These are phyloP conservation scores for Uloborus diversus DNA, from an alignment of 1,140 invertebrate genomes.

Conservation along the genomic window DNA sequence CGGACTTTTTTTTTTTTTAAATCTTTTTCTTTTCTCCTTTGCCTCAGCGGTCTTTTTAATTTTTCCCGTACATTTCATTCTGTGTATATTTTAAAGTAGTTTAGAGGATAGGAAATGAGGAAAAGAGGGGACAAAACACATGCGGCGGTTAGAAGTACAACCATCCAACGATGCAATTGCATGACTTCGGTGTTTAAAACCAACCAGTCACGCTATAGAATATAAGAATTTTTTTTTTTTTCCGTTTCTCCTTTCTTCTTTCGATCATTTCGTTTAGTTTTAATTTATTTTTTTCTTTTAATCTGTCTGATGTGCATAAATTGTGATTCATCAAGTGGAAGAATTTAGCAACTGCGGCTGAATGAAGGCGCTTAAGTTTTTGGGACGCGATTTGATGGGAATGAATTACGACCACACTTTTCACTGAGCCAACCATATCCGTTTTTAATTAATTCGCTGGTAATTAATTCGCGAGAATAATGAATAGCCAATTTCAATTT, in stretches of 20 bases:
- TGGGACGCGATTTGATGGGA: too few relatives aligned
- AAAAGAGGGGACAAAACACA: not conserved
- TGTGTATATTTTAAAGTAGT: not conserved
- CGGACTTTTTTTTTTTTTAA: conserved; percentile 1
- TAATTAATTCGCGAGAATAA: too few relatives aligned
- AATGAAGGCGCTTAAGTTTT: too few relatives aligned
- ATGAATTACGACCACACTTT: too few relatives aligned
- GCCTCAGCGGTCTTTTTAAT: conserved; percentile 1
- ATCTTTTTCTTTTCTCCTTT: not conserved
- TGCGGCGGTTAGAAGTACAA: not conserved
- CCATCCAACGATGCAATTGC: conserved; percentile 25
- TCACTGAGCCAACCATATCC: too few relatives aligned
- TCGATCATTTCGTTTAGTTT: too few relatives aligned
- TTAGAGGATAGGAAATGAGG: not conserved
- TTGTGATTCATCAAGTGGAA: conserved; percentile 21
- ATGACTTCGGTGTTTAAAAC: conserved; percentile 36
- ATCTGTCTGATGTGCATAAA: conserved; percentile 6
- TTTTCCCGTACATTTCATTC: not conserved
- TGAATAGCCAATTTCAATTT: too few relatives aligned
- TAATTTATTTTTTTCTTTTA: conserved; percentile 5
- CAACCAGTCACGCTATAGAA: conserved; percentile 6
- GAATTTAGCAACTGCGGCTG: conserved; percentile 3
- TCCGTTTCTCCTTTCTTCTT: not conserved
- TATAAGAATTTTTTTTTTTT: conserved; percentile 2
- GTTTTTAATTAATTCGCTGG: too few relatives aligned